Base-by-base conservation (phyloP, 2,797 vertebrate genomes). In the Streptopelia turtur region DNA sequence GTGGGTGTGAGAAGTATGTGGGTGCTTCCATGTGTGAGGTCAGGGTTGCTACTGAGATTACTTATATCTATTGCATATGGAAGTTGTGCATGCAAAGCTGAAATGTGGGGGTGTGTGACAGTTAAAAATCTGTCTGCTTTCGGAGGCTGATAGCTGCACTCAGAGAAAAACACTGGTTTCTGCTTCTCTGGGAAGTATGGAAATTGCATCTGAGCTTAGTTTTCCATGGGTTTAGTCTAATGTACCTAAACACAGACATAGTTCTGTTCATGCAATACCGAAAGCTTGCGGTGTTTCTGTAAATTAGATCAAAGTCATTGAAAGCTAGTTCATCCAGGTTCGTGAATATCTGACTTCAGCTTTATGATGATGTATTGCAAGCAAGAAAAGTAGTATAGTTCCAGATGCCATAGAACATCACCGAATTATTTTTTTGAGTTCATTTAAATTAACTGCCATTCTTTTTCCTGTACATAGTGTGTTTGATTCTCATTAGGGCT, bases 1-100 rank as follows among this genome's bases (percentile, higher is more conserved):
- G 95, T 96, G 75, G 95, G 93, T 91, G 95, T 97, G 95, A 96
- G 95, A 96, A 96, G 85, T 87, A 92, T 91, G 96, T 95, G 94
- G 94, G 95, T 93, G 94, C 86, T 89, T 94, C 90, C 90, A 64
- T 84, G 74, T 90, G 88, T 94, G 93, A 94, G 90, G 93, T 90
- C 90, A 94, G 76, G 95, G 91, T 94, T 84, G 83, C 70, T 96
- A 86, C 89, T 74, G 87, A 95, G 95, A 96, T 97, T 94, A 88
- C 83, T 78, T 59, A 50, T 8, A 49, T 77, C 75, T 64, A 13
- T 83, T 96, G 81, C 93, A 76, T 84, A 77, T 93, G 96, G 85
- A 84, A 94, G 83, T 91, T 1, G 6, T 75, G 74, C 77, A 82
- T 88, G 90, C 83, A 94, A 88, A 96, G 83, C 68, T 94, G 55